Evolutionary conservation across 64 coral and sea anemone species (phyloP), one percentile per base, ranked within the genome.

Genomic region (Stichodactyla mertensii): DNA sequence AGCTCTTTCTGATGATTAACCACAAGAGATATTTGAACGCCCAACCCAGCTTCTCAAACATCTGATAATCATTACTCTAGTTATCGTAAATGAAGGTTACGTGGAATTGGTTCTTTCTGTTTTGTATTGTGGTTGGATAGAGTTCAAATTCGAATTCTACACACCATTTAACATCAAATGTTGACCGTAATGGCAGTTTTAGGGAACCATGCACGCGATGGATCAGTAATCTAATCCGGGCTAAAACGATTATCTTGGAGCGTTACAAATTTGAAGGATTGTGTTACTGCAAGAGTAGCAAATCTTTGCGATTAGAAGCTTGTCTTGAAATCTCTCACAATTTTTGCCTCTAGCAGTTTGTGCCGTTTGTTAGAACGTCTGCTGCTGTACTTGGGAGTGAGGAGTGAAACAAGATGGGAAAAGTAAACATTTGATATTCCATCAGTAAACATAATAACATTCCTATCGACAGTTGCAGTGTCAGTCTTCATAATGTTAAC

Each of bases 21-120:
- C 6, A n/a, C 12, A 10, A 74, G 4, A n/a, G n/a, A 74, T 31
- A 28, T 74, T 74, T 23, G 10, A 23, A 74, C 26, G 69, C 26
- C 69, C 23, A 74, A 45, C 36, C 36, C 36, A 45, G 36, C 36
- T 45, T 45, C 36, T 45, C 36, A 45, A 45, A 66, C 62, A 66
- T 74, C 69, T 74, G 69, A 74, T 10, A 74, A 23, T 74, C 69
- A 74, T 74, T 74, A 74, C 24, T 31, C 69, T 7, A 74, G n/a
- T 23, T 12, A 10, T 7, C 27, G 23, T 74, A 10, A 31, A 13
- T 13, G 55, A 57, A 9, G 12, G 23, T 74, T 31, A 11, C n/a
- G 12, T 2, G 23, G n/a, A 4, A 4, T 74, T 27, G 11, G 24
- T 74, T 13, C 69, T 26, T 26, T 74, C 69, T 74, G n/a, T 74